phyloP scores from a whole-genome alignment of 2,797 vertebrate genomes.

The Anguilla obscura region DNA sequence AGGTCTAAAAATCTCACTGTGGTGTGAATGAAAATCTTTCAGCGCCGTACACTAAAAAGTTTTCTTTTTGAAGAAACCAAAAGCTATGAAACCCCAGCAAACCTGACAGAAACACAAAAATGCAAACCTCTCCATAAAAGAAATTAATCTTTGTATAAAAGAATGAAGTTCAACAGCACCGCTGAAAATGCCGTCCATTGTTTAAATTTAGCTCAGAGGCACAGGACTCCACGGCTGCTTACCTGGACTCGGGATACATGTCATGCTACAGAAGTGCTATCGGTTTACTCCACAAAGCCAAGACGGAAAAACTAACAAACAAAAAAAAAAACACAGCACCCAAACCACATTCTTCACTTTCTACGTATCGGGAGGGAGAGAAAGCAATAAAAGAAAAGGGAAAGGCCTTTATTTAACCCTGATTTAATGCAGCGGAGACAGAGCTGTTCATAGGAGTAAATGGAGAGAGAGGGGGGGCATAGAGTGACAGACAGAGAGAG shows the following conservation, averaged over 20 bases:
- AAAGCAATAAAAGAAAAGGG: neutral
- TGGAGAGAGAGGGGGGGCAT: neutral
- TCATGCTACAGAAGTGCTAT: neutral
- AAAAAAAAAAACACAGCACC: neutral
- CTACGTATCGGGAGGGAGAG: neutral
- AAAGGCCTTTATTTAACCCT: neutral
- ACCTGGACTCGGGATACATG: conserved; percentile 16
- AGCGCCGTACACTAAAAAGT: neutral
- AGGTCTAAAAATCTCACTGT: neutral
- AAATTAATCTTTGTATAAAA: neutral
- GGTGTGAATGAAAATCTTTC: neutral
- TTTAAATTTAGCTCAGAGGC: neutral
- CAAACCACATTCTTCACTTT: neutral
- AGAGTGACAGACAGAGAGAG: neutral
- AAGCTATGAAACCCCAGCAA: neutral
- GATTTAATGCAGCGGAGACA: neutral
- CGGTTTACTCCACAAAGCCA: neutral
- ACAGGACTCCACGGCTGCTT: neutral
- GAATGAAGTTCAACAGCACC: neutral
- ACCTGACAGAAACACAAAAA: neutral
- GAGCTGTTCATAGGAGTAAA: neutral
- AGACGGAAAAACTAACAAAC: neutral
- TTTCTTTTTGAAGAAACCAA: neutral
- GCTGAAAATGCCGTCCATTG: neutral
- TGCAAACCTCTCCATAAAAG: neutral